These are phyloP conservation scores for Enteromius mattozi DNA, from an alignment of 2,797 vertebrate species.

Conservation along the genomic window DNA sequence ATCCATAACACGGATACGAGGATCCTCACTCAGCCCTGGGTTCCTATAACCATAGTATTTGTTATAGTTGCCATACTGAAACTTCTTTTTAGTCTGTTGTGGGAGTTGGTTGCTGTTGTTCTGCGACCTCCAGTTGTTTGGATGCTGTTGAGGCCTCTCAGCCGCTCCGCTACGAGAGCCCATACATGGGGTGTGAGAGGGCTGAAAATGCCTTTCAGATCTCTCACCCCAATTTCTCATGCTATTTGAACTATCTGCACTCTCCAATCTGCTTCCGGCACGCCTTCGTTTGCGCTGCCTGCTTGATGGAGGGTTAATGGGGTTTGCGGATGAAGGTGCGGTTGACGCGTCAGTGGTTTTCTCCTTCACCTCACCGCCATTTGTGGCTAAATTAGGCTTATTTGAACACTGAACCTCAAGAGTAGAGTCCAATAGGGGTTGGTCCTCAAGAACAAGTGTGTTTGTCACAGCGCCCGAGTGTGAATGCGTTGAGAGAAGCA, in stretches of 20 bases:
- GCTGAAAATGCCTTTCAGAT: constrained; percentile 56
- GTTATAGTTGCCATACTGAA: constrained; percentile 94
- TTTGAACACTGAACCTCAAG: constrained; percentile 33
- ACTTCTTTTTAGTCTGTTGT: constrained; percentile 77
- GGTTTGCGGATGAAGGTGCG: constrained; percentile 21
- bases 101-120: constrained; percentile 60
- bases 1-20: constrained; percentile 79
- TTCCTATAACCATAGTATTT: constrained; percentile 96
- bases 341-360: background rate
- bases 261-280: constrained; percentile 81
- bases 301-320: constrained; percentile 67
- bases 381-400: background rate
- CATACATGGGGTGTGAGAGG: constrained; percentile 69
- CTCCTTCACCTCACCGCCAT: constrained; percentile 35
- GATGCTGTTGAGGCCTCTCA: constrained; percentile 65
- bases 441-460: constrained; percentile 68
- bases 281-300: constrained; percentile 81
- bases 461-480: constrained; percentile 25
- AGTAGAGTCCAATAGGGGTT: constrained; percentile 53
- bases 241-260: constrained; percentile 57
- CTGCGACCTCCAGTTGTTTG: constrained; percentile 42
- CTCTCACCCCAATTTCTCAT: constrained; percentile 57
- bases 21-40: constrained; percentile 84
- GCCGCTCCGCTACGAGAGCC: constrained; percentile 53
- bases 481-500: constrained; percentile 36